Evolutionary conservation across 2,113 vertebrate genomes (phyloP), one percentile per base, ranked within the genome.

Genomic region (Hippolais icterina): DNA sequence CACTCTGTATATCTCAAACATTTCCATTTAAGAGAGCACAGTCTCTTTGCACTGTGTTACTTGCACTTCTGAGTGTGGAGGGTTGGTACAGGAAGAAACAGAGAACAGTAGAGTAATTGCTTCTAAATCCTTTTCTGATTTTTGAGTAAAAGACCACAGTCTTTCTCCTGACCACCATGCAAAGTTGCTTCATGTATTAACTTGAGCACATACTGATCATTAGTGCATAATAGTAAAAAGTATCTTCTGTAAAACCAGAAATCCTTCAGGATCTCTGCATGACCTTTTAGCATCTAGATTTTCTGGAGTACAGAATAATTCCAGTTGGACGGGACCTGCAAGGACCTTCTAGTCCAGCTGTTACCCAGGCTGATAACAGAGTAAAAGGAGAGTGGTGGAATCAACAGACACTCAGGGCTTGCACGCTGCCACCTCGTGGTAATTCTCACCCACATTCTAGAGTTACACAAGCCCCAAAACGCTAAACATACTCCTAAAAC

Each of bases 371-470:
- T n/a, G 75, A 3, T 15, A 39, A 15, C 5, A 27, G 37, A 46
- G 75, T 0, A 14, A 50, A 59, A 69, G 19, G 15, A 6, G 47
- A 64, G 44, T 5, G 59, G 27, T 1, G 3, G 0, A 12, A 70
- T 1, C 11, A 4, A 9, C 2, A 2, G 0, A 2, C 1, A 2
- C 79, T 65, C 20, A 2, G 68, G 60, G 63, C 44, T 89, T 56
- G 64, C n/a, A 69, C 65, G 27, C 46, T 92, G 95, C 91, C 93
- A 93, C 79, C 92, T 93, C 88, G 91, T 85, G 89, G 95, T 76
- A 70, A 75, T 22, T 35, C 82, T 83, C 33, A 41, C 50, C 52
- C 69, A 16, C 24, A 4, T 12, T 59, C 64, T 8, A 10, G 25
- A 86, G 1, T 76, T 6, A 4, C 60, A 5, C 1, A 1, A 90